Conservation (phyloP, 2,888 invertebrate genomes). For the Hemicrepidius hirtus region DNA sequence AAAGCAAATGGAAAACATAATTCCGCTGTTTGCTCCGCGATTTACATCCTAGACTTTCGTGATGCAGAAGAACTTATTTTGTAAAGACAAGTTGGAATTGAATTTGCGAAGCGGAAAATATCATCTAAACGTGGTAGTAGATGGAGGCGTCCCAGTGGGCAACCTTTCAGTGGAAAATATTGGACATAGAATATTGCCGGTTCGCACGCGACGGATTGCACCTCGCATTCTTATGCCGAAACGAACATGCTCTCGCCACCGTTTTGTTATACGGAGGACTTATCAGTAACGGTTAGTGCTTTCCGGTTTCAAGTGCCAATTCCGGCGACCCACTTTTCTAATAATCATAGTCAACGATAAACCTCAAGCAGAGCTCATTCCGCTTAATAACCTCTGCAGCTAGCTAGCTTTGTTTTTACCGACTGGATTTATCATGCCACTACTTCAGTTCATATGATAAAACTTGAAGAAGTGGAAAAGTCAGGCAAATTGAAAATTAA, state of each 20-base stretch:
- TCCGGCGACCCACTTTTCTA: constrained; percentile 34
- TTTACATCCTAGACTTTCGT: constrained; percentile 23
- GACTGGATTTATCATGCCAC: constrained; percentile 21
- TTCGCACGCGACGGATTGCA: constrained; percentile 32
- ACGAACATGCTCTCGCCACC: neutral
- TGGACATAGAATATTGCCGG: constrained; percentile 33
- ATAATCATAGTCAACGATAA: constrained; percentile 30
- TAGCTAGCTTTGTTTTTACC: constrained; percentile 28
- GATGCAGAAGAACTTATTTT: constrained; percentile 25
- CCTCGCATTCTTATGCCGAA: constrained; percentile 15
- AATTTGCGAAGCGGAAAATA: constrained; percentile 42
- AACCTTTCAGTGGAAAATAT: constrained; percentile 22
- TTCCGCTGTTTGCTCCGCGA: constrained; percentile 1
- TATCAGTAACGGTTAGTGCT: constrained; percentile 27
- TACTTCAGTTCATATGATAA: constrained; percentile 11
- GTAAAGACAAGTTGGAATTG: constrained; percentile 42
- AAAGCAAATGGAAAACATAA: constrained; percentile 11
- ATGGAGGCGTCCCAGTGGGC: constrained; percentile 28
- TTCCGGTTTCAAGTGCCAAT: constrained; percentile 28
- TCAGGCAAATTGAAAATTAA: constrained; percentile 25
- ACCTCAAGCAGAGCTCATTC: constrained; percentile 11
- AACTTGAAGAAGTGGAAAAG: constrained; percentile 17
- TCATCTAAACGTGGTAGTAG: constrained; percentile 27
- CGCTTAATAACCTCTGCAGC: constrained; percentile 24
- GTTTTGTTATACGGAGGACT: neutral